These are phyloP conservation scores for Sericinus montela DNA, from an alignment of 2,888 invertebrate genomes.

Conservation along the genomic window DNA sequence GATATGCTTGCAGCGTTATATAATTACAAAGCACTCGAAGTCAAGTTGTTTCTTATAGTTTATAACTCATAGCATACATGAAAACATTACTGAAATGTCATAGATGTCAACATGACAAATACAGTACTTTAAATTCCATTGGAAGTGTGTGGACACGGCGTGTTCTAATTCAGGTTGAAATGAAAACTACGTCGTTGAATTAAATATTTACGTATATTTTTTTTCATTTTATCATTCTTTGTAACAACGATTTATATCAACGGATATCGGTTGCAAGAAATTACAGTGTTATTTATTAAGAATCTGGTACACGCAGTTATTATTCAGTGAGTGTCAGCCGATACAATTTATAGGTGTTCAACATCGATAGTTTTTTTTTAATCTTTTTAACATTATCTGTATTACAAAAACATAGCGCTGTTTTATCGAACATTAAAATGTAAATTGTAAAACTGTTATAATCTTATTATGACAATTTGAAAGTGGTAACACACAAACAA, in stretches of 20 bases:
- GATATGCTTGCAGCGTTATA: background rate
- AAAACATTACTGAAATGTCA: too few species aligned
- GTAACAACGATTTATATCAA: slow-evolving; percentile 69
- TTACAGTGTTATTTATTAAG: slow-evolving; percentile 45
- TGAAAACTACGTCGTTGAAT: slow-evolving; percentile 53
- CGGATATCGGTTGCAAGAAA: slow-evolving; percentile 54
- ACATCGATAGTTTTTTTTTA: slow-evolving; percentile 25
- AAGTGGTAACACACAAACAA: slow-evolving; percentile 32
- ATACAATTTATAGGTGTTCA: slow-evolving; percentile 36
- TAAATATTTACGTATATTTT: slow-evolving; percentile 78
- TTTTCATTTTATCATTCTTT: slow-evolving; percentile 62
- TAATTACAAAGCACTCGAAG: background rate
- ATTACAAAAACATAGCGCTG: slow-evolving; percentile 48
- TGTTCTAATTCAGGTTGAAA: slow-evolving; percentile 20
- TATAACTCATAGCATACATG: too few species aligned
- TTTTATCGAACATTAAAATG: slow-evolving; percentile 50
- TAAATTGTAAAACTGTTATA: slow-evolving; percentile 45
- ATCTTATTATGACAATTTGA: slow-evolving; percentile 33
- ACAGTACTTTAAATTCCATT: too few species aligned
- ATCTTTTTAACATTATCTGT: slow-evolving; percentile 38
- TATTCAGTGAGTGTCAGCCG: slow-evolving; percentile 23
- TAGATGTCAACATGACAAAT: too few species aligned
- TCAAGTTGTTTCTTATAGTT: too few species aligned
- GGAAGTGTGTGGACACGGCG: too few species aligned
- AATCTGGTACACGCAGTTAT: slow-evolving; percentile 38